phyloP scores from a whole-genome alignment of 2,888 invertebrate genomes.

The Dryocosmus kuriphilus region DNA sequence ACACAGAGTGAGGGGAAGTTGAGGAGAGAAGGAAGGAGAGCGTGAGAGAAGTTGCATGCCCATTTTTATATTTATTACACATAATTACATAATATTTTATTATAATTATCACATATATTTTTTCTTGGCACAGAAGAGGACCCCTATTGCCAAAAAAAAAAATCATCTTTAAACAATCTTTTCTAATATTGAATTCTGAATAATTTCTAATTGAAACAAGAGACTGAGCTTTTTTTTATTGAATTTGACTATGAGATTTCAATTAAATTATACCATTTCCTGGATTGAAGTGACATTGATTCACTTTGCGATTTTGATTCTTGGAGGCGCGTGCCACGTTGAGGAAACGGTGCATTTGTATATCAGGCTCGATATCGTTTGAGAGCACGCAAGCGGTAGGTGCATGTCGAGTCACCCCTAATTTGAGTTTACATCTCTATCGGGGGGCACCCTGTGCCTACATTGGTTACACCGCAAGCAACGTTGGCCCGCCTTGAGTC shows the following conservation, averaged over 20 bases:
- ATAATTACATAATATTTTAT: too few relatives aligned
- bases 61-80: too few relatives aligned
- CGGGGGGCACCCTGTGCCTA: slow-evolving; percentile 45
- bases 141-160: too few relatives aligned
- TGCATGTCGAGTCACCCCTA: slow-evolving; percentile 59
- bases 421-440: slow-evolving; percentile 64
- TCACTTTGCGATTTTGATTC: slow-evolving; percentile 18
- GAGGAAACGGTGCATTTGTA: slow-evolving; percentile 25
- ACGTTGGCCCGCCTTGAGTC: slow-evolving; percentile 52
- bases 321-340: slow-evolving; percentile 18
- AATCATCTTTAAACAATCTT: too few relatives aligned
- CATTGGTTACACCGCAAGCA: slow-evolving; percentile 52
- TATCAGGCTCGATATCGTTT: slow-evolving; percentile 36
- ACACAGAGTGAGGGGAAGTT: too few relatives aligned
- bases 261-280: not conserved
- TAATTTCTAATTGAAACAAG: not conserved
- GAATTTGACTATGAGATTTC: not conserved
- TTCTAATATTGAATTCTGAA: too few relatives aligned
- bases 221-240: not conserved
- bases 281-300: slow-evolving; percentile 13
- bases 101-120: too few relatives aligned
- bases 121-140: too few relatives aligned
- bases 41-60: too few relatives aligned
- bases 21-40: too few relatives aligned
- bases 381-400: slow-evolving; percentile 58